Percentiles rank a stretch among this genome's conserved stretches.
Evolutionary conservation across 2,888 invertebrate species (phyloP).

Genomic region (Eristalinus aeneus): DNA sequence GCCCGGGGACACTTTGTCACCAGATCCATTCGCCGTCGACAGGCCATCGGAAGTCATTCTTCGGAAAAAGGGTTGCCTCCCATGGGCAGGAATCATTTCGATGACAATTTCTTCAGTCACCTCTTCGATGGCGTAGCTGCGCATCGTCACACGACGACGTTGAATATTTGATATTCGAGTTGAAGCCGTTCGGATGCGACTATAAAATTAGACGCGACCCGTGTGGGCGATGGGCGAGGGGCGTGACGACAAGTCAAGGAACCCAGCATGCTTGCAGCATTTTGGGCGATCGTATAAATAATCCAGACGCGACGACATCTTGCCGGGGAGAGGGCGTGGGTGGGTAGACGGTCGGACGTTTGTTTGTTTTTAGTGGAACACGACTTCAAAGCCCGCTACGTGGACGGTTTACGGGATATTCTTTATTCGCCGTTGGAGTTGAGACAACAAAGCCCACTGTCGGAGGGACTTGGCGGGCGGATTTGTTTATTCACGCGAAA

Average conservation of each 20-base stretch:
- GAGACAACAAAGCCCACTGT: neutral
- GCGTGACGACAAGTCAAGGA: neutral
- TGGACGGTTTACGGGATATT: neutral
- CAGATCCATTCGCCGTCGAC: slow-evolving; percentile 12
- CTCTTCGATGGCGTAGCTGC: neutral
- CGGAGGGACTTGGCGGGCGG: neutral
- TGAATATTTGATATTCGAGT: slow-evolving; percentile 44
- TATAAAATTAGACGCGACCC: slow-evolving; percentile 22
- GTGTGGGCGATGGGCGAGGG: neutral
- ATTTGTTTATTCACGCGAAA: neutral
- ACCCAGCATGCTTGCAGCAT: slow-evolving; percentile 6
- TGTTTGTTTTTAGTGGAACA: slow-evolving; percentile 12
- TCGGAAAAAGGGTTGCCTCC: neutral
- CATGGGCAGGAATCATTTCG: neutral
- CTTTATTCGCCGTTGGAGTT: neutral
- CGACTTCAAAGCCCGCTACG: slow-evolving; percentile 15
- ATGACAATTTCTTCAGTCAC: neutral
- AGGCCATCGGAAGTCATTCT: neutral
- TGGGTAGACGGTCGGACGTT: neutral
- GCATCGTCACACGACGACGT: neutral
- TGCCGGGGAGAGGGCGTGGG: neutral
- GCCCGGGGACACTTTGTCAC: slow-evolving; percentile 43
- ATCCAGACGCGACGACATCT: slow-evolving; percentile 11
- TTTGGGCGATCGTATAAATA: slow-evolving; percentile 17
- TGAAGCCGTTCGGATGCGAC: slow-evolving; percentile 9